Base-by-base conservation (phyloP, 2,888 invertebrate genomes). In the Lepas anatifera region DNA sequence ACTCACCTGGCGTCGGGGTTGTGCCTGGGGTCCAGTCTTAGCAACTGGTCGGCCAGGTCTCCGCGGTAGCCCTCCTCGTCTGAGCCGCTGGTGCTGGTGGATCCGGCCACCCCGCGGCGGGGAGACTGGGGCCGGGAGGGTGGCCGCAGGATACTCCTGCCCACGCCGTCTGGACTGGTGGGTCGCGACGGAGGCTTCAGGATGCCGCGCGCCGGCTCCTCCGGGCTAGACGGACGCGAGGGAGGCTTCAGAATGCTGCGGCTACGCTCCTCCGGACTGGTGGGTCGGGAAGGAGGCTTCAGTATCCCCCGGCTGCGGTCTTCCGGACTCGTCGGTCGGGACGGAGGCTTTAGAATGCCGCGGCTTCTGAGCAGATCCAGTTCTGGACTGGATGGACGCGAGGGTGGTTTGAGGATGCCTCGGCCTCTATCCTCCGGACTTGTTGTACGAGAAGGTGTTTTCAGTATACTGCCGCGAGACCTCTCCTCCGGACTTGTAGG, bases 41-140 rank as follows among this genome's bases (percentile, higher is more conserved):
- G 32, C 58, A 58, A 35, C 58, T 58, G 58, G 35, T 58, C 58
- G 22, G 58, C 58, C 58, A 58, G 58, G 58, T 32, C 35, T 7
- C 18, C 58, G 7, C 58, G 32, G 58, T 13, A 58, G 16, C 11
- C 22, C 7, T 58, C 58, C 58, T 58, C 58, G 7, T 58, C 58
- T 2, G 58, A 58, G 58, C 25, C 25, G 48, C 48, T 48, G 25
- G 25, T n/a, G 25, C 48, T 48, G 48, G 58, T 22, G 8, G 8
- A 7, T 32, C 22, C 58, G n/a, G 27, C 11, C 35, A 8, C 35
- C 25, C 32, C 2, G 18, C 58, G 58, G 6, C 35, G 32, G 29
- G 29, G 52, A 16, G 52, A 52, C 6, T 7, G 29, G 52, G 52
- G 16, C 58, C 32, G 58, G 32, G 58, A 58, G 7, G 58, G 22